Conservation (phyloP, 2,113 vertebrate genomes). For the Corydoras sp. region DNA sequence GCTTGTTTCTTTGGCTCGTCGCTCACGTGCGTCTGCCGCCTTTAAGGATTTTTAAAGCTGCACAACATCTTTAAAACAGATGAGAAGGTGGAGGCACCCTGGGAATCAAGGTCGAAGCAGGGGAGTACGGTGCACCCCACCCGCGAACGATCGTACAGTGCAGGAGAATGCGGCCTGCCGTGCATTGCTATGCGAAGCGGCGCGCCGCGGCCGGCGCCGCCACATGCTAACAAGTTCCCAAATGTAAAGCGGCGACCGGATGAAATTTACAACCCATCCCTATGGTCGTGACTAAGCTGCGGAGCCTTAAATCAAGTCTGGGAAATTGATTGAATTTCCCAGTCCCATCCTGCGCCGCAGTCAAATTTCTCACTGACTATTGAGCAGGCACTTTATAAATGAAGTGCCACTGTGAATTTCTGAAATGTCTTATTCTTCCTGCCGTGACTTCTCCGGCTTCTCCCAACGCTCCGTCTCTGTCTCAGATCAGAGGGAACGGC, state of each 20-base stretch:
- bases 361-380: slow-evolving; percentile 42
- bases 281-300: slow-evolving; percentile 36
- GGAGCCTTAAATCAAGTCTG: slow-evolving; percentile 44
- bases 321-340: slow-evolving; percentile 47
- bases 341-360: slow-evolving; percentile 27
- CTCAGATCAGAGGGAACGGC: slow-evolving; percentile 16
- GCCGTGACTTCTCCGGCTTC: slow-evolving; percentile 4
- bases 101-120: slow-evolving; percentile 24
- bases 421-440: slow-evolving; percentile 32
- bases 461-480: slow-evolving; percentile 2
- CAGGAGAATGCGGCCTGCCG: too few relatives aligned
- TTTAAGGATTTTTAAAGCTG: background rate
- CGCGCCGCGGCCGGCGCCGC: background rate
- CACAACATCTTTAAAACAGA: slow-evolving; percentile 17
- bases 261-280: slow-evolving; percentile 31
- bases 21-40: background rate
- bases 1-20: background rate
- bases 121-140: background rate
- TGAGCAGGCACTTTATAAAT: slow-evolving; percentile 46
- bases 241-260: slow-evolving; percentile 21
- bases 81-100: background rate
- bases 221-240: slow-evolving; percentile 37
- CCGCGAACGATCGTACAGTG: background rate
- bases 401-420: slow-evolving; percentile 42
- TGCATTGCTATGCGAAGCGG: slow-evolving; percentile 21